Evolutionary conservation across 1,140 invertebrate species (phyloP).

Genomic region (Trinorchestia longiramus): DNA sequence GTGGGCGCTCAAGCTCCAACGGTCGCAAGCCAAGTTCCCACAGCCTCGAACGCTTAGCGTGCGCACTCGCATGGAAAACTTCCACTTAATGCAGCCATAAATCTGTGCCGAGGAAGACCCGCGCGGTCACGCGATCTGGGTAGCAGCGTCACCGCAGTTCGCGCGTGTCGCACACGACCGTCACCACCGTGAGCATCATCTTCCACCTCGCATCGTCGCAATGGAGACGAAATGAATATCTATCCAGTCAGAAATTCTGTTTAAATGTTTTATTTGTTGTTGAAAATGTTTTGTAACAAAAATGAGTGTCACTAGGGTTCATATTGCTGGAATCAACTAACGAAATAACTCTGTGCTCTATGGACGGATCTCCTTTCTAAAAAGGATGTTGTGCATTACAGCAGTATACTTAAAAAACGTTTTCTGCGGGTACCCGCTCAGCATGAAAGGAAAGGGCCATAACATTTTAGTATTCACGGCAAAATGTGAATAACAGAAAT

Average conservation of each 20-base stretch:
- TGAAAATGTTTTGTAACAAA: no score
- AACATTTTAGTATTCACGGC: no score
- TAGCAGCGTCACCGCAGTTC: background rate
- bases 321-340: background rate
- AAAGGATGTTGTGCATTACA: background rate
- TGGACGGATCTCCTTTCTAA: background rate
- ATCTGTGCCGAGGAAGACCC: slow-evolving; percentile 53
- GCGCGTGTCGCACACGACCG: background rate
- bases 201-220: background rate
- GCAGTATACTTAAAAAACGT: background rate
- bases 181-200: background rate
- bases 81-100: slow-evolving; percentile 30
- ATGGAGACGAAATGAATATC: background rate
- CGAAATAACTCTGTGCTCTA: background rate
- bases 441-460: no score
- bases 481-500: no score
- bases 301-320: background rate
- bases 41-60: slow-evolving; percentile 9
- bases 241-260: background rate
- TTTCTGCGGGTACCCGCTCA: background rate
- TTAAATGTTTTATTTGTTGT: background rate
- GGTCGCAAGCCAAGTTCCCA: slow-evolving; percentile 44
- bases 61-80: slow-evolving; percentile 41
- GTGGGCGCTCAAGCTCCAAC: background rate
- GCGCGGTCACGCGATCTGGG: slow-evolving; percentile 28